These are phyloP conservation scores for Sebastes ruberrimus DNA, from an alignment of 2,797 vertebrate genomes.

Conservation along the genomic window DNA sequence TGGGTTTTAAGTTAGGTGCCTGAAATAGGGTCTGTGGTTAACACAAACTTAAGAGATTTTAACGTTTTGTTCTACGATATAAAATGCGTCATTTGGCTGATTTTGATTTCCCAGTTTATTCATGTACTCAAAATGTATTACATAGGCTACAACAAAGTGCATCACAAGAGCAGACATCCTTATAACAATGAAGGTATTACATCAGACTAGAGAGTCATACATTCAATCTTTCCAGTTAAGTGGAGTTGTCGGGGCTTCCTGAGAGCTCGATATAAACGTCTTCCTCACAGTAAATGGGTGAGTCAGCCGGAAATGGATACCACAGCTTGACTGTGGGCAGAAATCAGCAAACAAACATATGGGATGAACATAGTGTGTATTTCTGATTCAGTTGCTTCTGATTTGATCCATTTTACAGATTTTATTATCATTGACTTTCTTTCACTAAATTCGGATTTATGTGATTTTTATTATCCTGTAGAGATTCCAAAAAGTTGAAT, in stretches of 20 bases:
- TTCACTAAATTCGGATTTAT: not conserved
- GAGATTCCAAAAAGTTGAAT: not conserved
- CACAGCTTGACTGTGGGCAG: not conserved
- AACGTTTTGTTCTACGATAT: too few species aligned
- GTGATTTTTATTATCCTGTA: not conserved
- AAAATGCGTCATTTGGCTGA: not conserved
- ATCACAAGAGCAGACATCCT: not conserved
- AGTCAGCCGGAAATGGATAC: constrained; percentile 25
- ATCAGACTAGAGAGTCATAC: constrained; percentile 8
- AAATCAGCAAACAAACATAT: not conserved
- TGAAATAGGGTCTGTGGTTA: too few species aligned
- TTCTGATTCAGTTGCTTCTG: not conserved
- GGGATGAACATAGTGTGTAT: not conserved
- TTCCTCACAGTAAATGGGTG: constrained; percentile 35
- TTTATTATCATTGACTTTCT: not conserved
- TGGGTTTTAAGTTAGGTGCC: rapidly evolving
- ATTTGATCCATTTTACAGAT: not conserved
- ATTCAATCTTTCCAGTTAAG: constrained; percentile 10
- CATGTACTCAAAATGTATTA: not conserved
- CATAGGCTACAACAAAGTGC: not conserved
- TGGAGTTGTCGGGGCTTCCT: constrained; percentile 43
- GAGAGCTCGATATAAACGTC: constrained; percentile 28
- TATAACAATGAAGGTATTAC: not conserved
- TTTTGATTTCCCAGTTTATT: not conserved
- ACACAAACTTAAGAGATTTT: too few species aligned